phyloP scores from a whole-genome alignment of 37 sponge, comb jelly and placozoan species.

The Halichondria panicea region DNA sequence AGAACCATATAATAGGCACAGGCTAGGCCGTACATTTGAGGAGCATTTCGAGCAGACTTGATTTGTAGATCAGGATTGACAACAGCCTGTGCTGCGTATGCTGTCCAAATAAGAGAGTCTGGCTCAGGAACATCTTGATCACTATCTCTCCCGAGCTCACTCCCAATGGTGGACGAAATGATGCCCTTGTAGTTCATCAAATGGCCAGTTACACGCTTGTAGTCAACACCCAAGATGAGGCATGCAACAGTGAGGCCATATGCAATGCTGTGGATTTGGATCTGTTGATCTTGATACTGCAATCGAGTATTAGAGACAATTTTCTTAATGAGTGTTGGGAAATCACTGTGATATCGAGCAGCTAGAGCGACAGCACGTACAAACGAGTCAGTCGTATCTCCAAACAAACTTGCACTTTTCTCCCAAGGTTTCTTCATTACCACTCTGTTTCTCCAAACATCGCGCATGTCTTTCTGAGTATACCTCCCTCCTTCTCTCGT shows the following conservation, averaged over 20 bases:
- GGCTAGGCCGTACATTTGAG: not conserved
- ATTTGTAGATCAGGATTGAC: not conserved
- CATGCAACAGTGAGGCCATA: constrained; percentile 8
- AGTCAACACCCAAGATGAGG: not conserved
- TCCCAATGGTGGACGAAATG: not conserved
- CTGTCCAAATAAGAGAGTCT: not conserved
- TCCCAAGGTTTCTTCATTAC: constrained; percentile 4
- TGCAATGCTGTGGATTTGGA: not conserved
- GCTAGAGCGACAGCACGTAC: not conserved
- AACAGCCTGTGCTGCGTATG: not conserved
- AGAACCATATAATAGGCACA: constrained; percentile 4
- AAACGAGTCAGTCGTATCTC: constrained; percentile 1
- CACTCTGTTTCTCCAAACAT: not conserved
- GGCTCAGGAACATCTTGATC: not conserved
- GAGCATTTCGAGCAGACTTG: not conserved
- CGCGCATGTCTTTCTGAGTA: constrained; percentile 1
- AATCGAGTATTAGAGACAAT: not conserved
- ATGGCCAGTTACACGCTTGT: not conserved
- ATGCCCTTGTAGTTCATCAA: not conserved
- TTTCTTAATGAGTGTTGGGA: not conserved
- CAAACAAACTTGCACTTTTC: not conserved
- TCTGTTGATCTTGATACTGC: not conserved
- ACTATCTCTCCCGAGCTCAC: not conserved
- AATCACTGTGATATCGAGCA: constrained; percentile 4
- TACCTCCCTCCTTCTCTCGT: constrained; percentile 1